These are phyloP conservation scores for Ciona savignyi DNA, from an alignment of 23 tunicate genomes.

Conservation along the genomic window DNA sequence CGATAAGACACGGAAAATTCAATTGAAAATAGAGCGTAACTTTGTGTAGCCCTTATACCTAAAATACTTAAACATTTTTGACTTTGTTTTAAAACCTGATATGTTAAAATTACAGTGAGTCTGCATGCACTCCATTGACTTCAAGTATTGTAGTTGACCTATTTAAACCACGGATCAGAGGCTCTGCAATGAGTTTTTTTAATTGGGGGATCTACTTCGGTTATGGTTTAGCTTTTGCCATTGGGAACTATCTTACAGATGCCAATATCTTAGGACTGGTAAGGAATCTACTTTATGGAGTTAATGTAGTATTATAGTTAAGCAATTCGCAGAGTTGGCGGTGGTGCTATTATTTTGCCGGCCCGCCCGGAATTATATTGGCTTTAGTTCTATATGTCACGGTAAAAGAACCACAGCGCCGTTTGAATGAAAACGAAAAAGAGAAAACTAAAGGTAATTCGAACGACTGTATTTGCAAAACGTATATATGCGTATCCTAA, in stretches of 20 bases:
- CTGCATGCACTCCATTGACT: conserved; percentile 75
- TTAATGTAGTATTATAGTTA: neutral
- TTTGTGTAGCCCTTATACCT: too few relatives aligned
- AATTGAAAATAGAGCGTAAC: too few relatives aligned
- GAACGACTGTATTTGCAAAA: too few relatives aligned
- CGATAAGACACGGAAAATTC: too few relatives aligned
- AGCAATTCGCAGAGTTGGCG: conserved; percentile 95
- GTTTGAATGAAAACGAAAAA: neutral
- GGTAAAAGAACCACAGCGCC: conserved; percentile 68
- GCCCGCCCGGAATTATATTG: conserved; percentile 58
- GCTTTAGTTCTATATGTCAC: conserved; percentile 26
- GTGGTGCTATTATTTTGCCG: conserved; percentile 62
- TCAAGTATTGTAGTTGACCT: conserved; percentile 79
- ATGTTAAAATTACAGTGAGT: conserved; percentile 34
- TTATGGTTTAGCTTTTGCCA: conserved; percentile 76
- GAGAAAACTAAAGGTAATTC: too few relatives aligned
- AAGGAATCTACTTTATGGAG: neutral
- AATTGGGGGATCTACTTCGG: conserved; percentile 97
- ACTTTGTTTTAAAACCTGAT: neutral
- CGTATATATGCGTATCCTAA: too few relatives aligned
- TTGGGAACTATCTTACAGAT: conserved; percentile 73
- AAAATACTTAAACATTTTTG: neutral
- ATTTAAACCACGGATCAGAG: conserved; percentile 53
- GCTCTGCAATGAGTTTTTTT: conserved; percentile 80
- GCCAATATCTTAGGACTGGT: conserved; percentile 13